Conservation (phyloP, 2,888 invertebrate species). For the Dasysyrphus albostriatus region DNA sequence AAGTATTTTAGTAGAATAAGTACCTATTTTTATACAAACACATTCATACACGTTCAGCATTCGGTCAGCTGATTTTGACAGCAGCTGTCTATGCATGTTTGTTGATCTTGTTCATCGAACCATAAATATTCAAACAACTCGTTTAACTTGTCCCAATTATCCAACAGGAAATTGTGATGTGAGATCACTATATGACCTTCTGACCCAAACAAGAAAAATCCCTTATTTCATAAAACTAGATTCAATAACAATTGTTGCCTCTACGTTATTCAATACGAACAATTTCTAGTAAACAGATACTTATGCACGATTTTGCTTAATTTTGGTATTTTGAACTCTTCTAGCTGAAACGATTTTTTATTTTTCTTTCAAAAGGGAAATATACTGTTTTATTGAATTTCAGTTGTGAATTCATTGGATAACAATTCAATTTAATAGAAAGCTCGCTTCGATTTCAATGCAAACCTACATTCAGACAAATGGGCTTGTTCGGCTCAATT, state of each 20-base stretch:
- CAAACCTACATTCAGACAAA: too few relatives aligned
- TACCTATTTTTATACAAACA: not conserved
- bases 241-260: constrained; percentile 5
- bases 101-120: constrained; percentile 6
- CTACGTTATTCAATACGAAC: not conserved
- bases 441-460: too few relatives aligned
- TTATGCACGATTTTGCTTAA: too few relatives aligned
- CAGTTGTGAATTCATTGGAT: too few relatives aligned
- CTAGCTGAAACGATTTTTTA: too few relatives aligned
- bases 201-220: not conserved
- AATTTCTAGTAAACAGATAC: too few relatives aligned
- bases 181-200: not conserved
- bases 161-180: not conserved
- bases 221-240: not conserved
- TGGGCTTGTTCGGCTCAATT: too few relatives aligned
- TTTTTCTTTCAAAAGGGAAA: too few relatives aligned
- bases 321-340: too few relatives aligned
- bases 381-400: too few relatives aligned
- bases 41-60: not conserved
- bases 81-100: constrained; percentile 9
- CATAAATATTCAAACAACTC: not conserved
- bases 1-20: not conserved
- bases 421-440: too few relatives aligned
- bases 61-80: constrained; percentile 21
- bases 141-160: not conserved